Evolutionary conservation across 2,113 vertebrate species (phyloP).

Genomic region (Xenus cinereus): DNA sequence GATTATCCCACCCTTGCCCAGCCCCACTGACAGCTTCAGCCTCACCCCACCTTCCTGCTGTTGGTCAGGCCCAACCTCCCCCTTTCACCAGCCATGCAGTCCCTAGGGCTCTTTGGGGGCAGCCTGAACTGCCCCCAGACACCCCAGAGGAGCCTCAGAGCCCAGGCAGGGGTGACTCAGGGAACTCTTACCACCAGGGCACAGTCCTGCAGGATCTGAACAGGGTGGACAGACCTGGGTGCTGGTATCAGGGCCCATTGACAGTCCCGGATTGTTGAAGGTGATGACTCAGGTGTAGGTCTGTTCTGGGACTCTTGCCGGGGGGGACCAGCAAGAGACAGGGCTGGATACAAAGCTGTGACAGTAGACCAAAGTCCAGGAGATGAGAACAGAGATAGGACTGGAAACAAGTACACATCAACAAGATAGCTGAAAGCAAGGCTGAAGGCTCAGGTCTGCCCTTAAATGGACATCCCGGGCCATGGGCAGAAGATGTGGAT

Average conservation of each 20-base stretch:
- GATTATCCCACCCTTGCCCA: not conserved
- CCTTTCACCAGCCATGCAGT: not conserved
- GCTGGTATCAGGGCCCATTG: accelerated
- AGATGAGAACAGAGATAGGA: not conserved
- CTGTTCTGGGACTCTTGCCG: not conserved
- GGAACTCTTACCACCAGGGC: not conserved
- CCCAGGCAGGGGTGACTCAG: not conserved
- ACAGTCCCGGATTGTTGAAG: not conserved
- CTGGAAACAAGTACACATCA: not conserved
- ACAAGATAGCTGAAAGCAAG: not conserved
- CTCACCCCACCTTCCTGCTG: not conserved
- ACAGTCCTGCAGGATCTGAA: not conserved
- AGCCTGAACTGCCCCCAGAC: not conserved
- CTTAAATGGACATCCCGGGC: not conserved
- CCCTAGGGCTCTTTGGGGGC: not conserved
- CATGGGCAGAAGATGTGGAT: not conserved
- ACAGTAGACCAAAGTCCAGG: not conserved
- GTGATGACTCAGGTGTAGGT: not conserved
- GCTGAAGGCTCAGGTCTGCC: not conserved
- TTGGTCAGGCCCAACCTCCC: not conserved
- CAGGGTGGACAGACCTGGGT: not conserved
- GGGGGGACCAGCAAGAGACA: not conserved
- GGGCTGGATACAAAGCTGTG: not conserved
- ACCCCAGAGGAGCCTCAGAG: not conserved
- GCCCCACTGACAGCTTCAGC: not conserved